phyloP scores from a whole-genome alignment of 2,888 invertebrate species.

The Dicycla oo region DNA sequence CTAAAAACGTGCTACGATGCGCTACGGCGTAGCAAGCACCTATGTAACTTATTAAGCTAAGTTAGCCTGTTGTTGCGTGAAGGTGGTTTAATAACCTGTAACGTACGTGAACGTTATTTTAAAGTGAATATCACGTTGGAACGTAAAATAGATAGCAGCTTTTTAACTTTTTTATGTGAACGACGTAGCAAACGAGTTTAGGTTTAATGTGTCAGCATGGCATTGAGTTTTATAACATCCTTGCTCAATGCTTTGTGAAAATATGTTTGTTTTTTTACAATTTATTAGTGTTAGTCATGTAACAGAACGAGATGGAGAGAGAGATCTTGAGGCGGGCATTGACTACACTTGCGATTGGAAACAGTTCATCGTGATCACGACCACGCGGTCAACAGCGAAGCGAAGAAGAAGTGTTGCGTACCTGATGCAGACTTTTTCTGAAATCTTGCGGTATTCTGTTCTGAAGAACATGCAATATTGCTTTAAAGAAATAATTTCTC shows the following conservation, averaged over 20 bases:
- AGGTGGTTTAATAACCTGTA: constrained; percentile 41
- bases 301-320: no score
- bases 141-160: constrained; percentile 16
- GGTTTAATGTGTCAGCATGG: constrained; percentile 26
- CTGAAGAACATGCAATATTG: neutral
- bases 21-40: constrained; percentile 24
- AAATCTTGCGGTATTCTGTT: neutral
- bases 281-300: no score
- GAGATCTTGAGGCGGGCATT: no score
- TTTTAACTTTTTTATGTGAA: constrained; percentile 29
- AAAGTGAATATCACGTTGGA: constrained; percentile 33
- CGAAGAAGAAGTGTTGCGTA: no score
- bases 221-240: constrained; percentile 19
- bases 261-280: neutral
- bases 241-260: neutral
- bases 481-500: neutral
- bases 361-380: no score
- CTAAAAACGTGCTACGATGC: constrained; percentile 3
- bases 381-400: no score
- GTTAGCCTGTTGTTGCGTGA: constrained; percentile 40
- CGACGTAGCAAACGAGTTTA: constrained; percentile 27
- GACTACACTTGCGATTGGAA: no score
- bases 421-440: no score
- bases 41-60: constrained; percentile 15
- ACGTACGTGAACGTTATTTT: constrained; percentile 37